Conservation (phyloP, 2,113 vertebrate species). For the Amphilophus citrinellus region DNA sequence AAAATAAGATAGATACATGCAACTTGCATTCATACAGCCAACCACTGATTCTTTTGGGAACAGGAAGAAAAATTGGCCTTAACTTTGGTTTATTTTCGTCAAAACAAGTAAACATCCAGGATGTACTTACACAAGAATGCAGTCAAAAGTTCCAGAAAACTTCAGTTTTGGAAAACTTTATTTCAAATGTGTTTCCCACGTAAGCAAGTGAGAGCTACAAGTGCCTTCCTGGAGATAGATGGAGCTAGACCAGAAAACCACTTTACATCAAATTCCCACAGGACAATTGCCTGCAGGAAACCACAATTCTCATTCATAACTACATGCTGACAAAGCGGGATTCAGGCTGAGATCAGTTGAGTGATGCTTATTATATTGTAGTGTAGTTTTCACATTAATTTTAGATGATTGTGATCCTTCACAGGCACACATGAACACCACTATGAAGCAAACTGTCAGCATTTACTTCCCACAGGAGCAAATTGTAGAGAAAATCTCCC, state of each 20-base stretch:
- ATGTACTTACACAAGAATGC: constrained; percentile 18
- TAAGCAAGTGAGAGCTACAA: not conserved
- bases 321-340: not conserved
- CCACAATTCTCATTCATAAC: not conserved
- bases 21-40: not conserved
- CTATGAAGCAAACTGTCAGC: no score
- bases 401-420: not conserved
- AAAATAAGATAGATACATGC: not conserved
- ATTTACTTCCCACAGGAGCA: no score
- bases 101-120: constrained; percentile 35
- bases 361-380: not conserved
- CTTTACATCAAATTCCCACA: not conserved
- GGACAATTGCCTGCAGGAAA: not conserved
- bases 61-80: constrained; percentile 3
- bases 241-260: not conserved
- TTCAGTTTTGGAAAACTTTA: constrained; percentile 30
- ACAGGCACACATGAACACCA: no score
- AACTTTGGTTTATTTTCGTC: constrained; percentile 4
- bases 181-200: constrained; percentile 18
- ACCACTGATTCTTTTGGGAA: not conserved
- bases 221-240: not conserved
- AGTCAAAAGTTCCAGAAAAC: not conserved
- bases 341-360: not conserved
- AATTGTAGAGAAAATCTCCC: no score
- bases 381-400: not conserved